Conservation (phyloP, 2,888 invertebrate genomes). For the Leucophenga montana region DNA sequence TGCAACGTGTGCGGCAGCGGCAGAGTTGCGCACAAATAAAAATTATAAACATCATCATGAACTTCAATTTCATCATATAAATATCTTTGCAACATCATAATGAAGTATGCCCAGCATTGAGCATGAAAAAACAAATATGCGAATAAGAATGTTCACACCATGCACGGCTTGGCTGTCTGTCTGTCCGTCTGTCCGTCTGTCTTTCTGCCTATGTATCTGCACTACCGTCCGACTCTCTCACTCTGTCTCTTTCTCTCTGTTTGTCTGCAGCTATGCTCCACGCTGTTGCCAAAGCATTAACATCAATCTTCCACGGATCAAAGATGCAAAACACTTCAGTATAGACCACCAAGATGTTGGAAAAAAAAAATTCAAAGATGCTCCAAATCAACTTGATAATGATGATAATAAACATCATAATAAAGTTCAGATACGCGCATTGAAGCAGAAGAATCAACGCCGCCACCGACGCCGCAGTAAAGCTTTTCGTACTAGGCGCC, state of each 20-base stretch:
- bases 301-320: conserved; percentile 72
- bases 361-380: conserved; percentile 36
- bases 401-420: conserved; percentile 42
- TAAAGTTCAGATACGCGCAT: conserved; percentile 15
- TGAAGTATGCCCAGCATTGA: not conserved
- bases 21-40: not conserved
- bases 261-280: no score
- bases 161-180: conserved; percentile 38
- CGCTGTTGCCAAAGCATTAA: conserved; percentile 55
- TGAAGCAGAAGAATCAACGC: not conserved
- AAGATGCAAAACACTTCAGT: conserved; percentile 65
- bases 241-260: no score
- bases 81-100: not conserved
- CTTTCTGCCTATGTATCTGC: no score
- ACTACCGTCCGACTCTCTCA: no score
- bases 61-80: not conserved
- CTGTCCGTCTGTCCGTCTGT: no score
- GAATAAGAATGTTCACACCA: conserved; percentile 70
- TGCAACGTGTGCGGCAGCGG: conserved; percentile 47
- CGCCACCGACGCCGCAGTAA: not conserved
- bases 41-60: not conserved
- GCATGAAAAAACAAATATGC: conserved; percentile 58
- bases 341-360: conserved; percentile 51
- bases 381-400: conserved; percentile 36
- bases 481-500: no score